phyloP scores from a whole-genome alignment of 2,888 invertebrate genomes.

The Drosophila hamatofila region DNA sequence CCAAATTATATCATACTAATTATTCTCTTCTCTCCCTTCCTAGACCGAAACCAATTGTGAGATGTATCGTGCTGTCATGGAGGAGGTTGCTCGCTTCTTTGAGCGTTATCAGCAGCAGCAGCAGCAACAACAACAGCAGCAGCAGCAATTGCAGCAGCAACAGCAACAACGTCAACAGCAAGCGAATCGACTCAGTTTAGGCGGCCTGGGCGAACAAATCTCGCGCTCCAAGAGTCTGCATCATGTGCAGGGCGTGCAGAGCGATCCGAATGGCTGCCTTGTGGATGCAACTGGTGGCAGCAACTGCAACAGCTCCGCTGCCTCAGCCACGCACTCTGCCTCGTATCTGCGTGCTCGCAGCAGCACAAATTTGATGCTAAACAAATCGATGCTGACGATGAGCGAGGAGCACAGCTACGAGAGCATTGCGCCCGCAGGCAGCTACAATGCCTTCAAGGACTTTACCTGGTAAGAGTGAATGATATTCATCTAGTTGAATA shows the following conservation, averaged over 20 bases:
- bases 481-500: neutral
- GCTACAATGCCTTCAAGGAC: constrained; percentile 86
- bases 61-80: constrained; percentile 90
- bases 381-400: constrained; percentile 68
- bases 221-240: constrained; percentile 85
- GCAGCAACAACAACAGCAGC: constrained; percentile 61
- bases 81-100: constrained; percentile 88
- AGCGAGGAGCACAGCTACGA: constrained; percentile 72
- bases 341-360: constrained; percentile 82
- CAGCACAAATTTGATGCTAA: constrained; percentile 82
- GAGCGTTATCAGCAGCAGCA: constrained; percentile 86
- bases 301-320: constrained; percentile 42
- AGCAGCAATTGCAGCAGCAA: constrained; percentile 46
- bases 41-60: constrained; percentile 89
- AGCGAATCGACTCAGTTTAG: constrained; percentile 53
- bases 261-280: constrained; percentile 50
- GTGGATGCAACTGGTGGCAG: constrained; percentile 23
- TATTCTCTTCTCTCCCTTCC: neutral
- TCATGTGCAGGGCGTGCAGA: constrained; percentile 80
- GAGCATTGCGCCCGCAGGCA: constrained; percentile 74
- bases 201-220: constrained; percentile 79
- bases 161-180: constrained; percentile 57
- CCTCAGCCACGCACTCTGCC: constrained; percentile 25
- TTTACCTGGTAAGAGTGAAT: constrained; percentile 86
- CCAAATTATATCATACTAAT: neutral